phyloP scores from a whole-genome alignment of 2,797 vertebrate species.

The Crotalus adamanteus region DNA sequence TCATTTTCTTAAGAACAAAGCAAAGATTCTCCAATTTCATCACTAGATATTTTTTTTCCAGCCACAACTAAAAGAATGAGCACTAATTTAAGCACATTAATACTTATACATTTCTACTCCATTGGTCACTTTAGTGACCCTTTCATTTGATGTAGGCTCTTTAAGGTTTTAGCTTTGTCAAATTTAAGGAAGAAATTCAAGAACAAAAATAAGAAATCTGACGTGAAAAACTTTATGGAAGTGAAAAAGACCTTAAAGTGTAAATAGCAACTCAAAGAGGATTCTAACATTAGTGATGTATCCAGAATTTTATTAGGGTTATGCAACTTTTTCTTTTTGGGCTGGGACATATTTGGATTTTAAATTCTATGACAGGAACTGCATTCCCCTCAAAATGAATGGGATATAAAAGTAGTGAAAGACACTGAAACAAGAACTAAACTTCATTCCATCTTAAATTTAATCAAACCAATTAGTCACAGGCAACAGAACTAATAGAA shows the following conservation, averaged over 20 bases:
- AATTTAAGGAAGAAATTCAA: background rate
- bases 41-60: background rate
- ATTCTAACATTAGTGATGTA: background rate
- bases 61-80: background rate
- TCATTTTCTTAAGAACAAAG: background rate
- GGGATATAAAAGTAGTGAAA: background rate
- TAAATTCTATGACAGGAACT: background rate
- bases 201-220: background rate
- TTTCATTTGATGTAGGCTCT: background rate
- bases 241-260: background rate
- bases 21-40: constrained; percentile 1
- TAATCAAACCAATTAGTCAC: background rate
- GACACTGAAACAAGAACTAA: background rate
- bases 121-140: background rate
- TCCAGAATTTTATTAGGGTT: background rate
- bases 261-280: background rate
- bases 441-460: background rate
- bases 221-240: background rate
- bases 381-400: background rate
- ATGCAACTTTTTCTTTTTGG: background rate
- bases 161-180: background rate
- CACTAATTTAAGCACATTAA: background rate
- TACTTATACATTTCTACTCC: background rate
- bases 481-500: background rate
- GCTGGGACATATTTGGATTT: background rate